A percentile compares a stretch with the other conserved stretches of the same genome.
Evolutionary conservation across 2,113 vertebrate species (phyloP).

Genomic region (Lepisosteus osseus): DNA sequence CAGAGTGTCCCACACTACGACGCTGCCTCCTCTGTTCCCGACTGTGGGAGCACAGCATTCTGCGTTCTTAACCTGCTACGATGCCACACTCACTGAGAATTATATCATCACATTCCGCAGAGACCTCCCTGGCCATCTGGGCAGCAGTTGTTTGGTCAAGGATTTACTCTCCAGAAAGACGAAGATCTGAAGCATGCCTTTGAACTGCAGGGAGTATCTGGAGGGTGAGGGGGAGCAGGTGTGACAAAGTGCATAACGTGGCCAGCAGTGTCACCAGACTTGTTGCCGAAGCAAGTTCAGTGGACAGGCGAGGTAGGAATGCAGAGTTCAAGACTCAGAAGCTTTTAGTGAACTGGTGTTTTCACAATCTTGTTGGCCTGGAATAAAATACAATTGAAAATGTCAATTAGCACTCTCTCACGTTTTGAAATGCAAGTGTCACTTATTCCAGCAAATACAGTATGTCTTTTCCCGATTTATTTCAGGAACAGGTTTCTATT

Average conservation of each 20-base stretch:
- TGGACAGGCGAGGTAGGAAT: neutral
- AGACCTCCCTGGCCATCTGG: neutral
- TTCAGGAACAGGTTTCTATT: too few species aligned
- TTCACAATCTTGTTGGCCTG: too few species aligned
- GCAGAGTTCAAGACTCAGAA: neutral
- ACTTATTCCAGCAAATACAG: too few species aligned
- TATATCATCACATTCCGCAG: neutral
- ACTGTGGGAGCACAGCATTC: slow-evolving; percentile 4
- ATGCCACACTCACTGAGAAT: neutral
- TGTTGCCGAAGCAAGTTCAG: neutral
- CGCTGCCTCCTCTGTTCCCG: neutral
- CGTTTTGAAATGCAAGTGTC: too few species aligned
- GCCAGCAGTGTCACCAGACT: neutral
- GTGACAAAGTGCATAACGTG: neutral
- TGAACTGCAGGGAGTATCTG: neutral
- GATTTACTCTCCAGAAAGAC: neutral
- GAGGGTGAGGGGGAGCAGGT: neutral
- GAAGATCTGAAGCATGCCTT: neutral
- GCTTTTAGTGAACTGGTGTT: too few species aligned
- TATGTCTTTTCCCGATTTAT: too few species aligned
- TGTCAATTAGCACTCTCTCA: too few species aligned
- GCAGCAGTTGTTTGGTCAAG: neutral
- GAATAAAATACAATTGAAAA: too few species aligned
- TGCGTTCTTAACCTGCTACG: neutral
- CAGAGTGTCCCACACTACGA: slow-evolving; percentile 27